phyloP scores from a whole-genome alignment of 2,113 vertebrate genomes.

The Cathartes aura region DNA sequence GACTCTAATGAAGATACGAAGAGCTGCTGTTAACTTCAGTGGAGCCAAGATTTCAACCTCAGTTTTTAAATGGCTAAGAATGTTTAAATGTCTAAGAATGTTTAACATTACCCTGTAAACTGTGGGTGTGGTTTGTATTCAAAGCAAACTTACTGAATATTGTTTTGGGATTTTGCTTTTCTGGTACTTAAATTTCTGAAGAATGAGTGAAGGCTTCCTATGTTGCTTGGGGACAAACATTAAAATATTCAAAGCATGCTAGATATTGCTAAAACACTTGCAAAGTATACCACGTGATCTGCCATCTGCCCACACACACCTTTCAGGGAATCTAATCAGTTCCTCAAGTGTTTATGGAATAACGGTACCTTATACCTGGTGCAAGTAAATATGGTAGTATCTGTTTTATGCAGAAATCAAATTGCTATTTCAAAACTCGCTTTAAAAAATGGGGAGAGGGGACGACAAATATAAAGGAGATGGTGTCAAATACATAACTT shows the following conservation, averaged over 20 bases:
- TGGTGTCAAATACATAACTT: not conserved
- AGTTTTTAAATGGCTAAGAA: not conserved
- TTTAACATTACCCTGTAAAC: not conserved
- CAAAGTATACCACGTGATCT: not conserved
- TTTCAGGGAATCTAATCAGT: not conserved
- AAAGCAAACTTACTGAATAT: not conserved
- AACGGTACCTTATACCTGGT: not conserved
- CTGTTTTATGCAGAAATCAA: not conserved
- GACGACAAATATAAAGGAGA: not conserved
- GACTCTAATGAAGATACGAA: not conserved
- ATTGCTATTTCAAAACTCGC: not conserved
- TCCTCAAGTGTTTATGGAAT: not conserved
- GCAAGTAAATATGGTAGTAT: not conserved
- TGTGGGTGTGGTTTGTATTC: not conserved
- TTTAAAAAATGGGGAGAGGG: not conserved
- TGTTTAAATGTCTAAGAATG: not conserved
- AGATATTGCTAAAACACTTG: not conserved
- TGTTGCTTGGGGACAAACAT: not conserved
- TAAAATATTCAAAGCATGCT: not conserved
- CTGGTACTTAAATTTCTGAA: not conserved
- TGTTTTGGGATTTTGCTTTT: not conserved
- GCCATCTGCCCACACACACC: fast-evolving
- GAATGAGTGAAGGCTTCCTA: not conserved
- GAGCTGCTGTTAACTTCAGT: not conserved
- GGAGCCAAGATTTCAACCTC: not conserved